Percentiles rank a stretch among this genome's conserved stretches.
phyloP scores from a whole-genome alignment of 2,888 invertebrate genomes.

The Dynastes hyllus region DNA sequence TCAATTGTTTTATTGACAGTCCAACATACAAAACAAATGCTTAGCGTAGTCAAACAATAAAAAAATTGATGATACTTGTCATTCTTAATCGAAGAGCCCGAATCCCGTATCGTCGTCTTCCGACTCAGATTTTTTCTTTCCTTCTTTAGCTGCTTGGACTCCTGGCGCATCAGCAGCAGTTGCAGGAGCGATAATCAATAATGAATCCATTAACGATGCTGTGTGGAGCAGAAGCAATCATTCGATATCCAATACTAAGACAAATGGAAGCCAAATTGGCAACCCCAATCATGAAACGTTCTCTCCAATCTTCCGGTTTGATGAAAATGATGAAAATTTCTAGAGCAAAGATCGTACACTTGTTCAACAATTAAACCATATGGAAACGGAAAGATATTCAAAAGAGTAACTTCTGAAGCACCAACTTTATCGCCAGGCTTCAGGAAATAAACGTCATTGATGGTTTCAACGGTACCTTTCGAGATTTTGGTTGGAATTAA shows the following conservation, averaged over 20 bases:
- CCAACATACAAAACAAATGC: constrained; percentile 35
- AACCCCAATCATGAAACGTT: constrained; percentile 94
- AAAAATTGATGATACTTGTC: not conserved
- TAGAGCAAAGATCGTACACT: constrained; percentile 99
- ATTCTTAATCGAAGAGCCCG: constrained; percentile 89
- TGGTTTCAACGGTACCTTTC: constrained; percentile 93
- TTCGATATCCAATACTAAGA: constrained; percentile 95
- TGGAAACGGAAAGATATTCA: constrained; percentile 98
- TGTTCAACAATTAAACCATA: constrained; percentile 97
- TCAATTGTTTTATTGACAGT: constrained; percentile 42
- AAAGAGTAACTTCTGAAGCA: constrained; percentile 97
- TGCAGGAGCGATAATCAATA: constrained; percentile 91
- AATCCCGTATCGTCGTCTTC: constrained; percentile 99
- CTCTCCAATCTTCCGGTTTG: constrained; percentile 95
- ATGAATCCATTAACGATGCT: constrained; percentile 98
- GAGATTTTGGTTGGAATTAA: constrained; percentile 98
- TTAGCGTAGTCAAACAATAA: not conserved
- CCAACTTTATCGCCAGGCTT: constrained; percentile 98
- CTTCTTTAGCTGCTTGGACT: constrained; percentile 73
- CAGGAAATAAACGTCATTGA: constrained; percentile 93
- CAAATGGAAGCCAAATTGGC: constrained; percentile 95
- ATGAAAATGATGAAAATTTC: constrained; percentile 88
- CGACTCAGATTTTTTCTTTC: constrained; percentile 77
- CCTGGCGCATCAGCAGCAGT: constrained; percentile 77
- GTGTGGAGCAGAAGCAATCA: constrained; percentile 97